Evolutionary conservation across 2,888 invertebrate genomes (phyloP).

Genomic region (Drosophila kokeensis): DNA sequence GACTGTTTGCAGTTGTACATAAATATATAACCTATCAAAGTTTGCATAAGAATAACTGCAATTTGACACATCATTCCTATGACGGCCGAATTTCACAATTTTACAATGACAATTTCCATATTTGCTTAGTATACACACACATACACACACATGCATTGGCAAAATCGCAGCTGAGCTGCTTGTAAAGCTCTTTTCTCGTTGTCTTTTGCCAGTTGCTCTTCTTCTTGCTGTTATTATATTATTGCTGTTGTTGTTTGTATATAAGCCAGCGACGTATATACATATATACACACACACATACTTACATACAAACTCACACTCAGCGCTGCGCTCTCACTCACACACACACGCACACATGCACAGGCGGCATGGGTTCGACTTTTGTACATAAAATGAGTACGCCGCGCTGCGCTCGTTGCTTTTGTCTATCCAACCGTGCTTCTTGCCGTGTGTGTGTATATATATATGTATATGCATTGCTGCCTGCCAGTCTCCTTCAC

Average conservation of each 20-base stretch:
- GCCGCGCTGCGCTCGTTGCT: constrained; percentile 58
- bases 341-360: constrained; percentile 4
- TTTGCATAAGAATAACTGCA: constrained; percentile 21
- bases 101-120: constrained; percentile 52
- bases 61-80: constrained; percentile 29
- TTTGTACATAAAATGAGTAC: constrained; percentile 63
- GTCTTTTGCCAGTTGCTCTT: constrained; percentile 43
- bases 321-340: background rate
- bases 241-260: constrained; percentile 27
- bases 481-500: constrained; percentile 34
- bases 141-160: constrained; percentile 18
- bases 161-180: constrained; percentile 55
- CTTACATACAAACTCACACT: constrained; percentile 2
- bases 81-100: constrained; percentile 54
- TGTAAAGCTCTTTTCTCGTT: constrained; percentile 48
- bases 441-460: constrained; percentile 35
- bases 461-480: constrained; percentile 29
- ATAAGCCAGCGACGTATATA: constrained; percentile 35
- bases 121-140: constrained; percentile 33
- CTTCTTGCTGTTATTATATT: constrained; percentile 36
- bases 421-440: constrained; percentile 76
- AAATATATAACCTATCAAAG: background rate
- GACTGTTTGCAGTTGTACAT: background rate
- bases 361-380: constrained; percentile 57
- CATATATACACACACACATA: constrained; percentile 25